Conservation (phyloP, 2,797 vertebrate genomes). For the Alfaro cultratus region DNA sequence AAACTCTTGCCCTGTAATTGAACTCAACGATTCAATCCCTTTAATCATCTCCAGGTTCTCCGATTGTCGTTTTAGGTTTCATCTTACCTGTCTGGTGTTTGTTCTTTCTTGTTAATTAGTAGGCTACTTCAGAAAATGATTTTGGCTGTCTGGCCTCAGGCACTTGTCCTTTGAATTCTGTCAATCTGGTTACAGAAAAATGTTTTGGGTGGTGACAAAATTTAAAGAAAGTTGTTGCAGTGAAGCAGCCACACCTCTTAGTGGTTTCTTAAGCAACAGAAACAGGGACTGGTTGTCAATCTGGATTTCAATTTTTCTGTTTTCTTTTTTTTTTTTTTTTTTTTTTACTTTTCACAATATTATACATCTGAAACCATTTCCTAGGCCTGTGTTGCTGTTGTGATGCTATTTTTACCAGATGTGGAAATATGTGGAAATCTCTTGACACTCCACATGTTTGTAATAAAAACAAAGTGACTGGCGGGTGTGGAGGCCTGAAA, state of each 20-base stretch:
- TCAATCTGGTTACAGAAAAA: neutral
- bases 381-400: neutral
- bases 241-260: neutral
- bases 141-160: neutral
- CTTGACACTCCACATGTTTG: neutral
- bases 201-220: neutral
- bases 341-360: neutral
- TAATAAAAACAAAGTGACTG: neutral
- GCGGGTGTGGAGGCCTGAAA: neutral
- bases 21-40: neutral
- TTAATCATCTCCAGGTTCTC: neutral
- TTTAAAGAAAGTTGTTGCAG: neutral
- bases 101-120: neutral
- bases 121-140: neutral
- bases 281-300: neutral
- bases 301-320: neutral
- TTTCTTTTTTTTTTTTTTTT: neutral
- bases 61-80: neutral
- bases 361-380: neutral
- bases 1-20: neutral
- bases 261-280: neutral
- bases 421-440: neutral
- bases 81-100: neutral
- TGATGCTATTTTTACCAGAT: neutral
- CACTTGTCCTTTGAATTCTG: neutral